Evolutionary conservation across 1,140 invertebrate species (phyloP).

Genomic region (Cataglyphis hispanica): DNA sequence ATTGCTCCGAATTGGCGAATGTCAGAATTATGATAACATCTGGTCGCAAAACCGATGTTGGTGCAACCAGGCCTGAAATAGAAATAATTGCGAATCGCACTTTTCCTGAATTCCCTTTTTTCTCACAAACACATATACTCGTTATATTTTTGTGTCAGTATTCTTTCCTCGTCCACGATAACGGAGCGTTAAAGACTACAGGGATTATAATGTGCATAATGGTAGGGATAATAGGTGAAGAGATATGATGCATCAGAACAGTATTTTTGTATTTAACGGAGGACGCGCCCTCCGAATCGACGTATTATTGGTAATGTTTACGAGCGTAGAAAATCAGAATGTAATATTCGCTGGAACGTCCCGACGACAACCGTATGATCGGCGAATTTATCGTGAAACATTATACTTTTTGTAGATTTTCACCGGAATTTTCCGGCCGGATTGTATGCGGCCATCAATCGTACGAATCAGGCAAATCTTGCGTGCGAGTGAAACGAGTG

Average conservation of each 20-base stretch:
- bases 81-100: not conserved
- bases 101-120: slow-evolving; percentile 13
- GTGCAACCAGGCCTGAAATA: not conserved
- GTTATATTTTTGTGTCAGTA: slow-evolving; percentile 26
- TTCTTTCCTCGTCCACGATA: slow-evolving; percentile 55
- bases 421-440: not conserved
- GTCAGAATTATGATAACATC: not conserved
- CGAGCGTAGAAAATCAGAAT: slow-evolving; percentile 64
- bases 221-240: slow-evolving; percentile 72
- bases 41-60: not conserved
- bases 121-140: not conserved
- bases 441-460: slow-evolving; percentile 1
- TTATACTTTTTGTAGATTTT: slow-evolving; percentile 48
- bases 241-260: slow-evolving; percentile 80
- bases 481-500: slow-evolving; percentile 36
- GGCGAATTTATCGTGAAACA: slow-evolving; percentile 43
- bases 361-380: slow-evolving; percentile 1
- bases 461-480: slow-evolving; percentile 14
- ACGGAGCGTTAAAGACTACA: slow-evolving; percentile 72
- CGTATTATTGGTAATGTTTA: slow-evolving; percentile 65
- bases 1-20: not conserved
- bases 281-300: slow-evolving; percentile 55
- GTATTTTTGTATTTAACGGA: slow-evolving; percentile 83
- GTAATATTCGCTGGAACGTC: slow-evolving; percentile 42
- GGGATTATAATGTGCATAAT: slow-evolving; percentile 76